Conservation (phyloP, 2,113 vertebrate species). For the Lophius piscatorius region DNA sequence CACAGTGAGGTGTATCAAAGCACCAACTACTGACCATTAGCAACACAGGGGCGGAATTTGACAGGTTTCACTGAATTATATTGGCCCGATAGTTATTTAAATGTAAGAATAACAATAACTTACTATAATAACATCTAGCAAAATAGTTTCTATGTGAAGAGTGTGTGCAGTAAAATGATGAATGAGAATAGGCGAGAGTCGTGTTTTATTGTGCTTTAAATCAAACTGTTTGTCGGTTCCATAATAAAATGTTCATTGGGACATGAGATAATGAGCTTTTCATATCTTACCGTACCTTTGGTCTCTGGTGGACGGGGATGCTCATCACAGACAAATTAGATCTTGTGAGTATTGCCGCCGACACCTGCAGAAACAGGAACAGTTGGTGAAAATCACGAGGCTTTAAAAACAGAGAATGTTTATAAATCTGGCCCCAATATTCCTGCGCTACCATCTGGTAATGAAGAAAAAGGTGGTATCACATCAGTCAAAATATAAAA, state of each 20-base stretch:
- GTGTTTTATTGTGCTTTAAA: slow-evolving; percentile 11
- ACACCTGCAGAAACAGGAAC: slow-evolving; percentile 74
- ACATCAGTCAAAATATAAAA: slow-evolving; percentile 21
- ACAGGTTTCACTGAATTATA: too few species aligned
- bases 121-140: slow-evolving; percentile 18
- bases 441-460: slow-evolving; percentile 43
- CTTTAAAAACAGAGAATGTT: slow-evolving; percentile 23
- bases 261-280: slow-evolving; percentile 68
- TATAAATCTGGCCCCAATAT: slow-evolving; percentile 10
- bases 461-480: background rate
- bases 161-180: background rate
- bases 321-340: slow-evolving; percentile 83
- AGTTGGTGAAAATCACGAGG: slow-evolving; percentile 22
- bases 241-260: slow-evolving; percentile 58
- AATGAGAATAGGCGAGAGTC: slow-evolving; percentile 7
- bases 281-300: slow-evolving; percentile 76
- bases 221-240: slow-evolving; percentile 18
- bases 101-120: slow-evolving; percentile 3
- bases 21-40: slow-evolving; percentile 12
- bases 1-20: slow-evolving; percentile 11
- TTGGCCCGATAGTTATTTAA: background rate
- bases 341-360: slow-evolving; percentile 76
- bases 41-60: background rate
- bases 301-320: slow-evolving; percentile 76
- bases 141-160: slow-evolving; percentile 4